A percentile compares a stretch with the other conserved stretches of the same genome.
phyloP scores from a whole-genome alignment of 2,797 vertebrate genomes.

The Coilia nasus region DNA sequence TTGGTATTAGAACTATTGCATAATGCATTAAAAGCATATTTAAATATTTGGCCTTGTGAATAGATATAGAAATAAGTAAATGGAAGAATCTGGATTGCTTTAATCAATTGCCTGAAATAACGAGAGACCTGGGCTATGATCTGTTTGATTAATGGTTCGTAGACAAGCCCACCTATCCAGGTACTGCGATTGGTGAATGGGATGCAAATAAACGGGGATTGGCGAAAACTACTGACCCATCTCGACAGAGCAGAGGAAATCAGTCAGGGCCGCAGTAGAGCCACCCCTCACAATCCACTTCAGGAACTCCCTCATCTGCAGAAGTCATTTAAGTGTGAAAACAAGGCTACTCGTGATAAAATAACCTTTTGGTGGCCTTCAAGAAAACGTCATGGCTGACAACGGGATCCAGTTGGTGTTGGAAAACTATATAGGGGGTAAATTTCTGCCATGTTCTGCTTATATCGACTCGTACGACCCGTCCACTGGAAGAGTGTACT shows the following conservation, averaged over 20 bases:
- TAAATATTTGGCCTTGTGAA: no score
- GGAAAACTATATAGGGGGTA: slow-evolving; percentile 92
- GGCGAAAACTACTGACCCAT: background rate
- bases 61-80: no score
- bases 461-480: slow-evolving; percentile 90
- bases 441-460: slow-evolving; percentile 79
- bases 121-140: no score
- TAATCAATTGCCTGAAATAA: no score
- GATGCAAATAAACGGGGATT: background rate
- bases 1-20: no score
- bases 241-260: background rate
- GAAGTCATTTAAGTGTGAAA: background rate
- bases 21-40: no score
- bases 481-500: slow-evolving; percentile 87
- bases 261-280: background rate
- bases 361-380: background rate
- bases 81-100: no score
- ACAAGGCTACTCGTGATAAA: background rate
- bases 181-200: background rate
- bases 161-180: background rate
- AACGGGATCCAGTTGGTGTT: slow-evolving; percentile 68
- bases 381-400: background rate
- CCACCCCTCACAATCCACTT: background rate
- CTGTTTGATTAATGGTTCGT: no score
- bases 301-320: background rate